Evolutionary conservation across 2,113 vertebrate species (phyloP).

Genomic region (Choloepus hoffmanni): DNA sequence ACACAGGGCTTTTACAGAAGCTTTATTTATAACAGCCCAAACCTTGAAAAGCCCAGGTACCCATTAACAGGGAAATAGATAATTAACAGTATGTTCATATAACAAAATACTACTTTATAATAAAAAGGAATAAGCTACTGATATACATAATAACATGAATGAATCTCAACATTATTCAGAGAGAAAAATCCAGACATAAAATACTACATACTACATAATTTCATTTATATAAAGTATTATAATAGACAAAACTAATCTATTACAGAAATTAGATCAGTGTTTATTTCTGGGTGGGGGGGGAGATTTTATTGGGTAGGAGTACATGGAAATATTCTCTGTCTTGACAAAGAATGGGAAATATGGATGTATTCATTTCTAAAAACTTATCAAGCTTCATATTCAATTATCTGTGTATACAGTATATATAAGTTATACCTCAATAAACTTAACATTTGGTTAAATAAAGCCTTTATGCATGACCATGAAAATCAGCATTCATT

Average conservation of each 20-base stretch:
- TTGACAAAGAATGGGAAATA: neutral
- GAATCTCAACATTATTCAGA: neutral
- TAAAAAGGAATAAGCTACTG: neutral
- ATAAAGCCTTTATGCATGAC: conserved; percentile 46
- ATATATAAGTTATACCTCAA: conserved; percentile 28
- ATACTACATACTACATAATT: neutral
- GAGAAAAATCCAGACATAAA: conserved; percentile 20
- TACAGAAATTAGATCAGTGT: neutral
- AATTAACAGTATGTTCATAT: neutral
- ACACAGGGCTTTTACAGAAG: neutral
- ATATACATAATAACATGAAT: neutral
- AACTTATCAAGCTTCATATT: conserved; percentile 3
- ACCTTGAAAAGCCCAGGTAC: neutral
- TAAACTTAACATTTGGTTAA: conserved; percentile 25
- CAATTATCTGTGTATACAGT: neutral
- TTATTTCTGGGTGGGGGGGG: neutral
- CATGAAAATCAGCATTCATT: conserved; percentile 61
- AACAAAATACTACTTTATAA: neutral
- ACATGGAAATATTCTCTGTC: neutral
- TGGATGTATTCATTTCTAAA: neutral
- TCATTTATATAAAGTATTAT: neutral
- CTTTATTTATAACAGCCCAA: neutral
- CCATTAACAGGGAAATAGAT: neutral
- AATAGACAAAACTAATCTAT: neutral
- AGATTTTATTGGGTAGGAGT: neutral